Evolutionary conservation across 2,888 invertebrate genomes (phyloP).

Genomic region (Phengaris arion): DNA sequence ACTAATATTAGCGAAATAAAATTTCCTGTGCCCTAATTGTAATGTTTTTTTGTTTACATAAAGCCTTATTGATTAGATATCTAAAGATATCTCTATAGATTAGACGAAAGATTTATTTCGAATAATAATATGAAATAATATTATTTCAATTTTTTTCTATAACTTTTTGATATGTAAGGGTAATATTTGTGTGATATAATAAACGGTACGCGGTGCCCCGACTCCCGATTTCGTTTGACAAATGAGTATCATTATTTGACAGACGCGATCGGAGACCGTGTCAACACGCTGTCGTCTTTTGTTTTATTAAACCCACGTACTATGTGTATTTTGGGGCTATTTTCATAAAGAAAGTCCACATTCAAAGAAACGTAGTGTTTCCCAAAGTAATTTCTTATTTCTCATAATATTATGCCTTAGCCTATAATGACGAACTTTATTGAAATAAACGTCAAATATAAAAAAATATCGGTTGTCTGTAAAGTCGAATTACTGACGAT

Average conservation of each 20-base stretch:
- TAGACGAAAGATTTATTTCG: not conserved
- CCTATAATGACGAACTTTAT: too few relatives aligned
- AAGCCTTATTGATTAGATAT: not conserved
- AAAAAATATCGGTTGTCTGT: too few relatives aligned
- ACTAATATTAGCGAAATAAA: too few relatives aligned
- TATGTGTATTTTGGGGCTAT: conserved; percentile 44
- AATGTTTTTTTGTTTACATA: too few relatives aligned
- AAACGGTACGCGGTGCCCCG: conserved; percentile 33
- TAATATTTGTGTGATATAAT: conserved; percentile 12
- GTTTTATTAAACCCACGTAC: conserved; percentile 73
- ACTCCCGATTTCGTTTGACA: conserved; percentile 70
- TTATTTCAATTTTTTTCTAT: not conserved
- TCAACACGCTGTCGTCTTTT: conserved; percentile 75
- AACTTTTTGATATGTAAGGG: not conserved
- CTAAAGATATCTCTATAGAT: not conserved
- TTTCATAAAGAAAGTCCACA: not conserved
- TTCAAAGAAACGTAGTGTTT: too few relatives aligned
- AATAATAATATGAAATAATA: not conserved
- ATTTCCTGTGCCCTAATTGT: too few relatives aligned
- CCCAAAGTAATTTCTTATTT: too few relatives aligned
- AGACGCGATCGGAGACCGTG: conserved; percentile 65
- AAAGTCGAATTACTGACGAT: too few relatives aligned
- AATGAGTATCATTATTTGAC: conserved; percentile 78
- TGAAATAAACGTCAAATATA: too few relatives aligned
- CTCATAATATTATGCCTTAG: too few relatives aligned